Evolutionary conservation across 2,888 invertebrate species (phyloP).

Genomic region (Ectobius pallidus): DNA sequence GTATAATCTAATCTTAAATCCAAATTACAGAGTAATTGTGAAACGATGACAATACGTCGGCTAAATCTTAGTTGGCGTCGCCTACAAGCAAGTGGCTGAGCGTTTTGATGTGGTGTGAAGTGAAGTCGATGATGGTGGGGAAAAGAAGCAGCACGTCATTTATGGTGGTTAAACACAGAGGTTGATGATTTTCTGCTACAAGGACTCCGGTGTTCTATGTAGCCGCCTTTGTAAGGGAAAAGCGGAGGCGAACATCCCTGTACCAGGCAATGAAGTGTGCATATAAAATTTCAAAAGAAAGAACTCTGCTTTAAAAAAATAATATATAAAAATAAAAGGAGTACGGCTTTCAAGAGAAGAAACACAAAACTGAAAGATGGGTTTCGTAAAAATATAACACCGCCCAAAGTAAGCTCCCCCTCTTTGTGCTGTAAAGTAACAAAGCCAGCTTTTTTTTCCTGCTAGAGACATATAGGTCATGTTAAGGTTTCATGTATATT

Average conservation of each 20-base stretch:
- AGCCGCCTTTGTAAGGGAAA: neutral
- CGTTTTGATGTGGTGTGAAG: neutral
- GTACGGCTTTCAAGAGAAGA: neutral
- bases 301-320: neutral
- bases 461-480: too few species aligned
- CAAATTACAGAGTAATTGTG: too few species aligned
- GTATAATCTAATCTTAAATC: too few species aligned
- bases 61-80: too few species aligned
- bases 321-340: neutral
- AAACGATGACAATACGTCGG: too few species aligned
- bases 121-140: neutral
- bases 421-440: too few species aligned
- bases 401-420: too few species aligned
- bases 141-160: neutral
- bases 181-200: constrained; percentile 25
- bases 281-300: constrained; percentile 1
- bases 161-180: constrained; percentile 6
- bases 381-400: too few species aligned
- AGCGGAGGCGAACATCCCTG: neutral
- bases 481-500: too few species aligned
- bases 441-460: too few species aligned
- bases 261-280: constrained; percentile 9
- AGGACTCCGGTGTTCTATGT: neutral
- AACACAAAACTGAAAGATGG: neutral
- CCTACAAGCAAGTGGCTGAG: neutral